Conservation (phyloP, 1,140 invertebrate genomes). For the Vanessa tameamea region DNA sequence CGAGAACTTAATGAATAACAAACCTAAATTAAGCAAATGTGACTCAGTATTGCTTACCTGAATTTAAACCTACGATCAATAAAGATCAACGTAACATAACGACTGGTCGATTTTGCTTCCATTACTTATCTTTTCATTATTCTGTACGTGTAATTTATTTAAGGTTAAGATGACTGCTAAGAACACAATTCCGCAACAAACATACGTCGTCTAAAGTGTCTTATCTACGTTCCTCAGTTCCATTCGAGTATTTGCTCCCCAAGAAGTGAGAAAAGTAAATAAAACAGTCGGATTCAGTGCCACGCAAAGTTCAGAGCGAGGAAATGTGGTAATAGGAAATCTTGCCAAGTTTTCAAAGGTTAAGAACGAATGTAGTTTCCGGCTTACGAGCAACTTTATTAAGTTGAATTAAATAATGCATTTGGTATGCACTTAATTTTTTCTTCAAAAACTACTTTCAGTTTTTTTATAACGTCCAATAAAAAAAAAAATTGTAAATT, state of each 20-base stretch:
- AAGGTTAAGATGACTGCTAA: background rate
- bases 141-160: background rate
- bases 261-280: conserved; percentile 48
- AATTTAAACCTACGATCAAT: too few species aligned
- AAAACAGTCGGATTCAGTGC: conserved; percentile 47
- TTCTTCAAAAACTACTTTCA: background rate
- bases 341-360: conserved; percentile 55
- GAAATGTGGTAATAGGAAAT: conserved; percentile 56
- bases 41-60: too few species aligned
- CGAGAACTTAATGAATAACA: too few species aligned
- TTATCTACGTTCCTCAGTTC: conserved; percentile 32
- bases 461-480: background rate
- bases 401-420: conserved; percentile 42
- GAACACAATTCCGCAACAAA: conserved; percentile 13
- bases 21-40: too few species aligned
- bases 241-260: conserved; percentile 33
- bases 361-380: conserved; percentile 53
- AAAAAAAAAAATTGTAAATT: background rate
- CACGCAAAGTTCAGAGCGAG: conserved; percentile 45
- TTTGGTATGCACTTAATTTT: background rate
- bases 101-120: too few species aligned
- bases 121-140: too few species aligned
- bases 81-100: too few species aligned
- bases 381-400: conserved; percentile 51
- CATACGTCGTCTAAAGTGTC: conserved; percentile 26